These are phyloP conservation scores for Phrynocephalus forsythii DNA, from an alignment of 2,797 vertebrate species.

Conservation along the genomic window DNA sequence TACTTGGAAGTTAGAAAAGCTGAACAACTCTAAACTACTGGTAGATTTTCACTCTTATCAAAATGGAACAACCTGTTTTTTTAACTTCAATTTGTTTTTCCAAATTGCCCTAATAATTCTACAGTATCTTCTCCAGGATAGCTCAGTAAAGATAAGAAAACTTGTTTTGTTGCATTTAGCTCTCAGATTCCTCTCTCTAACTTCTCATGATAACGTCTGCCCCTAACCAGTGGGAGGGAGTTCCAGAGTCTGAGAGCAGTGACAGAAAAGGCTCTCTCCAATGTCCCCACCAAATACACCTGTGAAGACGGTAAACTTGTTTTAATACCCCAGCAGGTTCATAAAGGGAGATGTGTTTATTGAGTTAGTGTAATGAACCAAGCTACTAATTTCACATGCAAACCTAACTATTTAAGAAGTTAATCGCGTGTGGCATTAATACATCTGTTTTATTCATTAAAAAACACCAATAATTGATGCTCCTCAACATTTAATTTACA, in stretches of 20 bases:
- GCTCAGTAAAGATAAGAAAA: not conserved
- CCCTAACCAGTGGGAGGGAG: too few species aligned
- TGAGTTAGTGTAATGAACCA: not conserved
- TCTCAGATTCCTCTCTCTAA: not conserved
- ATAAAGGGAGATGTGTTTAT: too few species aligned
- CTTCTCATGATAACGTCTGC: not conserved
- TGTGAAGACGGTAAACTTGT: too few species aligned
- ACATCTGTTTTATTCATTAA: not conserved
- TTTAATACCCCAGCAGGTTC: too few species aligned
- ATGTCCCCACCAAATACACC: too few species aligned
- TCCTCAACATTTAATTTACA: not conserved
- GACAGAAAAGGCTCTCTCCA: too few species aligned
- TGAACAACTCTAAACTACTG: not conserved
- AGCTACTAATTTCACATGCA: not conserved
- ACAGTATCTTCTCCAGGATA: not conserved
- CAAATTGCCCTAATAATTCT: too few species aligned
- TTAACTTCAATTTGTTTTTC: not conserved
- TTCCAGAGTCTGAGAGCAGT: too few species aligned
- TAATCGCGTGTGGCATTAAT: not conserved
- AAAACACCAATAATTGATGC: not conserved
- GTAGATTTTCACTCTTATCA: conserved; percentile 15
- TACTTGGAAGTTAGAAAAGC: not conserved
- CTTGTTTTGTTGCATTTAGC: too few species aligned
- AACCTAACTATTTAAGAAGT: not conserved
- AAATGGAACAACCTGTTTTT: conserved; percentile 19